phyloP scores from a whole-genome alignment of 2,888 invertebrate genomes.

The Epistrophe grossulariae region DNA sequence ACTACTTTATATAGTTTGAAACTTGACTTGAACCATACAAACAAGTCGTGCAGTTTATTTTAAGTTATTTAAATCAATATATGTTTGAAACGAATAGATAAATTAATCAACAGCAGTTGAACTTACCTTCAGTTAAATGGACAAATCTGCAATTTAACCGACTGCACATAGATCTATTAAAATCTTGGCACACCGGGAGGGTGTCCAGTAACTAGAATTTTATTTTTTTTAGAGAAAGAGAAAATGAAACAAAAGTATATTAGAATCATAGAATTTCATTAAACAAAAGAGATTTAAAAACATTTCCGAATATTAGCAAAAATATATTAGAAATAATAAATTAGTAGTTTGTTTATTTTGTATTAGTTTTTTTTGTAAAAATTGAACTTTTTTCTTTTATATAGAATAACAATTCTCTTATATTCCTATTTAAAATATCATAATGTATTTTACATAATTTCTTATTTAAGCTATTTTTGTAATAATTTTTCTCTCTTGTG shows the following conservation, averaged over 20 bases:
- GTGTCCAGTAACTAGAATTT: slow-evolving; percentile 98
- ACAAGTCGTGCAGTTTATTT: too few relatives aligned
- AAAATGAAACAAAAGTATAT: slow-evolving; percentile 63
- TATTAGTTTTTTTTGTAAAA: slow-evolving; percentile 35
- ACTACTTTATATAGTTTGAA: too few relatives aligned
- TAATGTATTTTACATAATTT: slow-evolving; percentile 40
- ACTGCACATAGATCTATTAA: slow-evolving; percentile 98
- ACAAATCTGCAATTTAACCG: slow-evolving; percentile 99
- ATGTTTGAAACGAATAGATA: neutral
- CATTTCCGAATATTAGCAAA: slow-evolving; percentile 70
- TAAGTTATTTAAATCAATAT: too few relatives aligned
- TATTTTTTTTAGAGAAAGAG: slow-evolving; percentile 42
- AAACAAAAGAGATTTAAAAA: slow-evolving; percentile 54
- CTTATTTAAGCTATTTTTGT: slow-evolving; percentile 36
- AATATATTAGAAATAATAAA: slow-evolving; percentile 73
- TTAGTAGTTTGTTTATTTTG: slow-evolving; percentile 35
- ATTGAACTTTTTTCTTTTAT: slow-evolving; percentile 34
- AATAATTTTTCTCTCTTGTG: slow-evolving; percentile 28
- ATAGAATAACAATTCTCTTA: slow-evolving; percentile 29
- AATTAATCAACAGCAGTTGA: slow-evolving; percentile 29
- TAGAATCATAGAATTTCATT: slow-evolving; percentile 38
- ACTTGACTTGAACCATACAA: too few relatives aligned
- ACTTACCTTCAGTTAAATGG: slow-evolving; percentile 97
- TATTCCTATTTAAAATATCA: slow-evolving; percentile 42
- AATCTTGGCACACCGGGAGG: slow-evolving; percentile 99